These are phyloP conservation scores for Brachionus angularis DNA, from an alignment of 1,140 invertebrate species.

Conservation along the genomic window DNA sequence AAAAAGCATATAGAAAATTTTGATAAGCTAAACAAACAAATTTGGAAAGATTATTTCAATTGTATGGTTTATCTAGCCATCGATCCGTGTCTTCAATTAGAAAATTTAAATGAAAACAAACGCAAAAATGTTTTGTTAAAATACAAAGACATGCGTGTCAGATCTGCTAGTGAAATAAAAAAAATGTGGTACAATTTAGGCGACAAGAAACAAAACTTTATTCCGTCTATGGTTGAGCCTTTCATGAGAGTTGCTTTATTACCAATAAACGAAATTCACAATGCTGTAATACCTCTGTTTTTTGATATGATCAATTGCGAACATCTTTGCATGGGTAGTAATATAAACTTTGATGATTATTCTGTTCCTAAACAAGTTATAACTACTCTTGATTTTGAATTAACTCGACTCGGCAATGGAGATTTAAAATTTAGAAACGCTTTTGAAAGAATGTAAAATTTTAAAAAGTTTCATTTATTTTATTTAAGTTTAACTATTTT, in stretches of 20 bases:
- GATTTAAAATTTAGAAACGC: neutral
- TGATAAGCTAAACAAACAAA: neutral
- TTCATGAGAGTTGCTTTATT: conserved; percentile 23
- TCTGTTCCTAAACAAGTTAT: neutral
- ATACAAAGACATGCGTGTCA: conserved; percentile 10
- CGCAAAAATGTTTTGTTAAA: neutral
- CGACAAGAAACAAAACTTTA: conserved; percentile 5
- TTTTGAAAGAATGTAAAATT: conserved; percentile 30
- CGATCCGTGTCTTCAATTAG: conserved; percentile 19
- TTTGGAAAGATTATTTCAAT: conserved; percentile 40
- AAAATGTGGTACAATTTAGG: conserved; percentile 41
- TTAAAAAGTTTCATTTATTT: neutral
- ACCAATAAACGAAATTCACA: conserved; percentile 12
- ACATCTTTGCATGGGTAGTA: neutral
- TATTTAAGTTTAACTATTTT: neutral
- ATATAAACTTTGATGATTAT: conserved; percentile 14
- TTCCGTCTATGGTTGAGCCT: neutral
- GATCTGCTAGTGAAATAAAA: conserved; percentile 5
- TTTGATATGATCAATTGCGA: conserved; percentile 41
- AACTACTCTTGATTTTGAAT: neutral
- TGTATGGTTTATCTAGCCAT: conserved; percentile 31
- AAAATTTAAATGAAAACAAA: conserved; percentile 14
- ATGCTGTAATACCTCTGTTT: conserved; percentile 5
- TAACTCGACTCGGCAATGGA: neutral
- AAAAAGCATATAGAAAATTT: conserved; percentile 16